These are phyloP conservation scores for Helicorthomorpha holstii DNA, from an alignment of 1,140 invertebrate species.

Conservation along the genomic window DNA sequence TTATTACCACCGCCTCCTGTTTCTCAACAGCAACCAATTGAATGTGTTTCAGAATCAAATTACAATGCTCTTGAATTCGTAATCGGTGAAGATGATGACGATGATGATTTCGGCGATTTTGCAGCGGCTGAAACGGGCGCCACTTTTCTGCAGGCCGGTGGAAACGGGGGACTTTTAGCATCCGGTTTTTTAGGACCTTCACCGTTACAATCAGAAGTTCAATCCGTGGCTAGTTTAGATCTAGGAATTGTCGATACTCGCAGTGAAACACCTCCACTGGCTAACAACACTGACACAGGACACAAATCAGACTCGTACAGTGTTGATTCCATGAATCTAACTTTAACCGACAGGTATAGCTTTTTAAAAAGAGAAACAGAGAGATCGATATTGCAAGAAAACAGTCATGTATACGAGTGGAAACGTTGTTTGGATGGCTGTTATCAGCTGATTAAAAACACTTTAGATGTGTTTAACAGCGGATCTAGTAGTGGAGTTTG, in stretches of 20 bases:
- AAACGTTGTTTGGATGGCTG: slow-evolving; percentile 38
- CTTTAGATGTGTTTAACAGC: slow-evolving; percentile 35
- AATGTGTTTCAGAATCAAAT: slow-evolving; percentile 12
- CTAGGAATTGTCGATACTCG: slow-evolving; percentile 21
- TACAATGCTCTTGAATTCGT: too few relatives aligned
- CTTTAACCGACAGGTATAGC: slow-evolving; percentile 12
- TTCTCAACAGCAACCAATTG: slow-evolving; percentile 6
- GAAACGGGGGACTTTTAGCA: neutral
- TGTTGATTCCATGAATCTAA: too few relatives aligned
- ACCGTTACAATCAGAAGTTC: slow-evolving; percentile 19
- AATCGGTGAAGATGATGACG: too few relatives aligned
- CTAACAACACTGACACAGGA: too few relatives aligned
- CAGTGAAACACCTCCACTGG: too few relatives aligned
- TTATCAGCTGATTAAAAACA: slow-evolving; percentile 31
- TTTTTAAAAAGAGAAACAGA: slow-evolving; percentile 14
- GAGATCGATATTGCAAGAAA: too few relatives aligned
- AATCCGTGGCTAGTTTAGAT: slow-evolving; percentile 30
- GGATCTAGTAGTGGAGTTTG: slow-evolving; percentile 35
- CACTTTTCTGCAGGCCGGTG: neutral
- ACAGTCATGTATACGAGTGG: slow-evolving; percentile 40
- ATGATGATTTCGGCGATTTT: slow-evolving; percentile 24
- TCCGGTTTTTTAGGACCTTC: slow-evolving; percentile 8
- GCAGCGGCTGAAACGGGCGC: slow-evolving; percentile 9
- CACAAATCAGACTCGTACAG: too few relatives aligned
- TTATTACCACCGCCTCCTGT: neutral